Base-by-base conservation (phyloP, 2,888 invertebrate genomes). In the Clistopyga incitator region DNA sequence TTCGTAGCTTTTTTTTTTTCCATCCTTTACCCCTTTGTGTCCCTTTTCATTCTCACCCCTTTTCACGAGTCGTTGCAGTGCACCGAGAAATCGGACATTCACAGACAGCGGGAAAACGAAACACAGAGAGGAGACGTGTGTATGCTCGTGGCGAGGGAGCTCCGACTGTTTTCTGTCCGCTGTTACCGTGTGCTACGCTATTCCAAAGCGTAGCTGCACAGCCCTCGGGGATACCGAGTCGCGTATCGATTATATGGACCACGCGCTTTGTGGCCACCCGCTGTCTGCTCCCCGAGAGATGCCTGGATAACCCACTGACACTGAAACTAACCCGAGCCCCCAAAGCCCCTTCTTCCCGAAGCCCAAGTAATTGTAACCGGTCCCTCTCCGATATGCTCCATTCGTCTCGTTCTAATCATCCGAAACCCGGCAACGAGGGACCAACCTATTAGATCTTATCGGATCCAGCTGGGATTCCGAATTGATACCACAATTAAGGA, bases 201-300 rank as follows among this genome's bases (percentile, higher is more conserved):
- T 54, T 38, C 54, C 6, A n/a, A 20, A 50, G 70, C 20, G 8
- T 38, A 23, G 18, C 34, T n/a, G 38, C 29, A 42, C 71, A 70
- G 79, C 84, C 83, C 84, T 86, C 87, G 81, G 87, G 86, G 85
- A 70, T 85, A 75, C 76, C 61, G 70, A 70, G 76, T 71, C 71
- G 85, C 86, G 82, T 90, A 90, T 90, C 90, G 90, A 90, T 90
- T 88, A 87, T 85, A 85, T 84, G 87, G 86, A 87, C 84, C 87
- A 67, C 59, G 47, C 47, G 84, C 79, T 85, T 84, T 81, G 81
- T 82, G 86, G 82, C 86, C 82, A 82, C 85, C 76, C 85, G 82
- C 81, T 84, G 84, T 82, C 81, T 77, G 77, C 72, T 68, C 52
- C 56, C 61, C 67, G 78, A 65, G 67, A 78, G 78, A 80, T 86